These are phyloP conservation scores for Calvadosia cruxmelitensis DNA, from an alignment of 30 jellyfish, hydroid and myxozoan species.

Conservation along the genomic window DNA sequence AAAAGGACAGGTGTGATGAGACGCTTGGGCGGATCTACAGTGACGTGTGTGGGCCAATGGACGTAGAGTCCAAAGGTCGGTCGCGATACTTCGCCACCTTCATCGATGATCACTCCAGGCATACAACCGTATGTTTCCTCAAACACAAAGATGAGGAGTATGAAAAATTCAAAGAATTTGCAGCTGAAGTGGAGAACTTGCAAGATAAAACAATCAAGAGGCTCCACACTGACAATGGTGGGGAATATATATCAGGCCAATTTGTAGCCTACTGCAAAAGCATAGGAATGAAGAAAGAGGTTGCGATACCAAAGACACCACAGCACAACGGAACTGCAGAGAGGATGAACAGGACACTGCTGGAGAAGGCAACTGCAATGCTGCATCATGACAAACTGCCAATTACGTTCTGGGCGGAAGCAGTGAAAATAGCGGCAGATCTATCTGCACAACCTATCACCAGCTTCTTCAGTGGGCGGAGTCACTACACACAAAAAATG, in stretches of 20 bases:
- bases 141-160: neutral
- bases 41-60: conserved; percentile 10
- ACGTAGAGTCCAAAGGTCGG: neutral
- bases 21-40: neutral
- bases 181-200: neutral
- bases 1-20: neutral
- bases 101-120: conserved; percentile 3
- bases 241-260: neutral
- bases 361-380: no score
- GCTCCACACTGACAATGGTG: conserved; percentile 3
- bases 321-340: conserved; percentile 9
- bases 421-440: no score
- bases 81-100: conserved; percentile 1
- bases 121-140: neutral
- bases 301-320: neutral
- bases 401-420: no score
- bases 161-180: neutral
- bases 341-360: no score
- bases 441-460: no score
- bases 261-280: conserved; percentile 1
- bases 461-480: no score
- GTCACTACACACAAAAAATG: no score
- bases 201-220: neutral
- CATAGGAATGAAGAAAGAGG: neutral
- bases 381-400: no score